Base-by-base conservation (phyloP, 37 sponge, comb jelly and placozoan species). In the Chondrosia reniformis region DNA sequence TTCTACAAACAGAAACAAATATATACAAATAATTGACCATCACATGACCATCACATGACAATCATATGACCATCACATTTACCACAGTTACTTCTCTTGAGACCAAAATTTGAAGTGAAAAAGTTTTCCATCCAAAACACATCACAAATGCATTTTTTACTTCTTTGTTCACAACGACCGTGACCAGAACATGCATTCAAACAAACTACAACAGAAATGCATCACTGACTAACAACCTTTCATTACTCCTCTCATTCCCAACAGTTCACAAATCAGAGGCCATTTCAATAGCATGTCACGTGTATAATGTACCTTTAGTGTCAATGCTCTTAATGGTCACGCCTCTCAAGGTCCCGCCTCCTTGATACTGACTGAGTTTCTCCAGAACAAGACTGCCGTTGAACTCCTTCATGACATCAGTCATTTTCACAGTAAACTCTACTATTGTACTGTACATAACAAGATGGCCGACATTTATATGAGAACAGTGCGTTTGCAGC, bases 71-170 rank as follows among this genome's bases (percentile, higher is more conserved):
- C 27, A 3, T 56, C 27, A 8, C 58, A 56, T 38, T 25, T 31
- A 58, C 59, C 59, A 58, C 79, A 78, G 28, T 59, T 78, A 32
- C 62, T 58, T 59, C 42, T 33, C 45, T 27, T 63, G 34, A 25
- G 36, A 13, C 90, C 90, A 56, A 79, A 67, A 46, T 89, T 12
- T 0, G 91, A 90, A 0, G 72, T 89, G 79, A 97, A 85, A 21
- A 90, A 90, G 61, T 97, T 93, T 57, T 93, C 94, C 83, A 97
- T 86, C 97, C 97, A 97, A 79, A 85, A 90, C 32, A 63, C 77
- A 33, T 78, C 63, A 64, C 97, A 97, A 22, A 46, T 40, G 46
- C 97, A 97, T 27, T 56, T 75, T 69, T 82, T 91, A n/a, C n/a
- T 85, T 38, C 59, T 55, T 24, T 36, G 57, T 33, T 94, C 81